Conservation (phyloP, 1,140 invertebrate genomes). For the Bombus sylvicola region DNA sequence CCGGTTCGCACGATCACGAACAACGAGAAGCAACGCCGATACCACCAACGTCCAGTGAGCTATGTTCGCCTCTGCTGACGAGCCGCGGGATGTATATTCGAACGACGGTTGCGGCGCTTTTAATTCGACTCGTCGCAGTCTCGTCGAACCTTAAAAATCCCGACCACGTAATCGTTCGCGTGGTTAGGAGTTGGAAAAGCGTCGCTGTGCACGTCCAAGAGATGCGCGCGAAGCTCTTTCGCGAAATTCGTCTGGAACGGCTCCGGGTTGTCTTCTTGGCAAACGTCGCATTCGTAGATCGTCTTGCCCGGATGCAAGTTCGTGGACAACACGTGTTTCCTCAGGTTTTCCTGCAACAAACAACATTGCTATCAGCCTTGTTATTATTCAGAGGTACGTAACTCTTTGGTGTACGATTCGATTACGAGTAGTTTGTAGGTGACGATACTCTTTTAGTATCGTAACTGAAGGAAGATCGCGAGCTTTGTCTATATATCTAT, state of each 20-base stretch:
- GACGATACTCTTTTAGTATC: no score
- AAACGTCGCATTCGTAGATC: slow-evolving; percentile 90
- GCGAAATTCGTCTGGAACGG: slow-evolving; percentile 86
- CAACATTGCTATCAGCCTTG: no score
- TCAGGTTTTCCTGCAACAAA: slow-evolving; percentile 89
- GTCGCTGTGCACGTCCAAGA: slow-evolving; percentile 84
- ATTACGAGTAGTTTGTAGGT: no score
- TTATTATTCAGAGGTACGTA: no score
- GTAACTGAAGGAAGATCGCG: no score
- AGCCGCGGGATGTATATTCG: neutral
- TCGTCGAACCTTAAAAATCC: slow-evolving; percentile 76
- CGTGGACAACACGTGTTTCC: slow-evolving; percentile 93
- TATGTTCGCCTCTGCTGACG: slow-evolving; percentile 40
- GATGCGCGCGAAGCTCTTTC: slow-evolving; percentile 87
- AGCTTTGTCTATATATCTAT: no score
- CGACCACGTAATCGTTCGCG: slow-evolving; percentile 79
- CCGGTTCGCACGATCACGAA: slow-evolving; percentile 43
- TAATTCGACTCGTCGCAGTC: neutral
- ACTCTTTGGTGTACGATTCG: no score
- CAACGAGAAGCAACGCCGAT: slow-evolving; percentile 45
- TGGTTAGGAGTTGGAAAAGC: slow-evolving; percentile 79
- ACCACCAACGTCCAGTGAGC: slow-evolving; percentile 22
- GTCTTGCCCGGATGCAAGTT: slow-evolving; percentile 89
- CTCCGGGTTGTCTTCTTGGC: slow-evolving; percentile 73
- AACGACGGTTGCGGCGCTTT: neutral